phyloP scores from a whole-genome alignment of 2,113 vertebrate species.

The Puffinus mauretanicus region DNA sequence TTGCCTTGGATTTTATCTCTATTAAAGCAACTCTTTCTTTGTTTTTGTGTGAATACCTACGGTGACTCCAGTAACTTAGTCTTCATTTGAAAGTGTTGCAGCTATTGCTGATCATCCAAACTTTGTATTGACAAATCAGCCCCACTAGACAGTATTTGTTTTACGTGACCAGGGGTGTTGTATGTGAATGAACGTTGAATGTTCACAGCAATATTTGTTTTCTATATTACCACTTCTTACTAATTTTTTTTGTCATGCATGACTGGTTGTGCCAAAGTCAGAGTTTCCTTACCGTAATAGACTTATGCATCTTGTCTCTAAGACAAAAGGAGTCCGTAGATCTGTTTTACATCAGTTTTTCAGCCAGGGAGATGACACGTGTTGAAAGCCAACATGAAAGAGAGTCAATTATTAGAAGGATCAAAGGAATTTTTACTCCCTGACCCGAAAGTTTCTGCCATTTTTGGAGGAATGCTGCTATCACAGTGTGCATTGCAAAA shows the following conservation, averaged over 20 bases:
- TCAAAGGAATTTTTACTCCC: constrained; percentile 41
- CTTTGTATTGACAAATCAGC: neutral
- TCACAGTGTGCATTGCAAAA: neutral
- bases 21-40: neutral
- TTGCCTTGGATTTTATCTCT: neutral
- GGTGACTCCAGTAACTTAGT: neutral
- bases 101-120: neutral
- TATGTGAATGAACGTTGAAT: neutral
- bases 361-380: neutral
- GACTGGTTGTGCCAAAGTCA: neutral
- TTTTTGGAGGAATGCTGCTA: neutral
- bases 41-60: neutral
- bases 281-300: neutral
- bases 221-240: neutral
- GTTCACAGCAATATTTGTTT: neutral
- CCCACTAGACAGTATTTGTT: neutral
- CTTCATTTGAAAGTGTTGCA: neutral
- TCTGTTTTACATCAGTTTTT: neutral
- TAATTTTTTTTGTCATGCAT: neutral
- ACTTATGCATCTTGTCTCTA: neutral
- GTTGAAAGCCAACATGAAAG: constrained; percentile 35
- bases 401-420: neutral
- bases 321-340: neutral
- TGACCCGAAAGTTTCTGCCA: neutral
- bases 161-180: neutral